A percentile compares a stretch with the other conserved stretches of the same genome.
Conservation (phyloP, 2,797 vertebrate genomes). For the Tachyglossus aculeatus region DNA sequence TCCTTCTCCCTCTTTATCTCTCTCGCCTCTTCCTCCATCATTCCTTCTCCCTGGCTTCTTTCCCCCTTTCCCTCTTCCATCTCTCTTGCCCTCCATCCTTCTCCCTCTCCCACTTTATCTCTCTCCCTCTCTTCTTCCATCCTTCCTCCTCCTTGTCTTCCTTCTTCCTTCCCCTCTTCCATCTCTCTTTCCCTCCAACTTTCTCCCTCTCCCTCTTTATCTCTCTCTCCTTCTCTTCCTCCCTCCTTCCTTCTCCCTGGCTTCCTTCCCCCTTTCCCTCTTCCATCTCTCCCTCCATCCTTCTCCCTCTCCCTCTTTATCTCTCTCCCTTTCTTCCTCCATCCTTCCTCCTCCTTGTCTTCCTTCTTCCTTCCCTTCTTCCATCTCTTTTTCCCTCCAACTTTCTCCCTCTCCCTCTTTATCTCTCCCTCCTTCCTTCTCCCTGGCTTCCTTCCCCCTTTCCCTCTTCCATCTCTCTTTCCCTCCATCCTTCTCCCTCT, state of each 20-base stretch:
- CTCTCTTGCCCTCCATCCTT: no score
- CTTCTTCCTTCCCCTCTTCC: no score
- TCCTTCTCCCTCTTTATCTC: neutral
- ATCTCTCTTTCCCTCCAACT: neutral
- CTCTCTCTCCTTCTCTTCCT: neutral
- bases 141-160: no score
- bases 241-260: neutral
- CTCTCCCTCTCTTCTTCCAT: no score
- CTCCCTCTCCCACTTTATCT: neutral
- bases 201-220: neutral
- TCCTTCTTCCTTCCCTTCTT: no score
- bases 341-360: no score
- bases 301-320: neutral
- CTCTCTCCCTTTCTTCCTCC: no score
- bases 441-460: neutral
- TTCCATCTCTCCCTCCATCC: no score
- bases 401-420: neutral
- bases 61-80: neutral
- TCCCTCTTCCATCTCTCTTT: neutral
- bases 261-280: neutral
- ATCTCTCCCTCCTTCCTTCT: neutral
- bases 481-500: neutral
- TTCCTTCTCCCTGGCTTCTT: neutral
- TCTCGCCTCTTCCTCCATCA: neutral
- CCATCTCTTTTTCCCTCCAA: neutral